phyloP scores from a whole-genome alignment of 2,797 vertebrate species.

The Tolypeutes matacus region DNA sequence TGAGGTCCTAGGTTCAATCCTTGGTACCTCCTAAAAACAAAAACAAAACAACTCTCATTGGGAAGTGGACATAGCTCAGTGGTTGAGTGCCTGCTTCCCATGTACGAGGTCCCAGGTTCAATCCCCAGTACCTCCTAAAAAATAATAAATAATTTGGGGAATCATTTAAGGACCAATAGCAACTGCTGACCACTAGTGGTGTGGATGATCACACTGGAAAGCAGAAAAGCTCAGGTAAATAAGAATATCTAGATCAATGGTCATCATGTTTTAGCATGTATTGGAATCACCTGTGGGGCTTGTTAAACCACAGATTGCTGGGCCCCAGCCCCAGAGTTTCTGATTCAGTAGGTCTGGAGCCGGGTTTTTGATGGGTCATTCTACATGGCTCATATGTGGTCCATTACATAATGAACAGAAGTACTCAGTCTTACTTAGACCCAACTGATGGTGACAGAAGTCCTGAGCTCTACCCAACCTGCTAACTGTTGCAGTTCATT shows the following conservation, averaged over 20 bases:
- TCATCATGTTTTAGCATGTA: not conserved
- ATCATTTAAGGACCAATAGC: not conserved
- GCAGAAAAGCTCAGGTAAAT: not conserved
- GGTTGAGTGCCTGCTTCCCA: too few species aligned
- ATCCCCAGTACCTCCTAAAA: too few species aligned
- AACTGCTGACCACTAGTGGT: not conserved
- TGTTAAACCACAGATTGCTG: not conserved
- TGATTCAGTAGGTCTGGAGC: not conserved
- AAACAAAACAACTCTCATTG: too few species aligned
- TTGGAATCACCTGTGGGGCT: not conserved
- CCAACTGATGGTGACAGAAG: not conserved
- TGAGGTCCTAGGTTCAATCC: too few species aligned
- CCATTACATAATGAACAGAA: slow-evolving; percentile 27
- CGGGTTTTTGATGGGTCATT: not conserved
- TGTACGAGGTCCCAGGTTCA: too few species aligned
- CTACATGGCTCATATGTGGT: not conserved
- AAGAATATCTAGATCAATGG: not conserved
- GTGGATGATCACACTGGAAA: not conserved
- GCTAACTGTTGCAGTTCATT: not conserved
- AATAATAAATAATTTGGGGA: not conserved
- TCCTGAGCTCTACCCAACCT: not conserved
- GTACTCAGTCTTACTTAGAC: not conserved
- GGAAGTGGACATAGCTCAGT: too few species aligned
- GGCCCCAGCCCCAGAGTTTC: not conserved
- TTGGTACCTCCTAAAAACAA: too few species aligned